A percentile compares a stretch with the other conserved stretches of the same genome.
Evolutionary conservation across 2,113 vertebrate genomes (phyloP).

Genomic region (Myrmecobius fasciatus): DNA sequence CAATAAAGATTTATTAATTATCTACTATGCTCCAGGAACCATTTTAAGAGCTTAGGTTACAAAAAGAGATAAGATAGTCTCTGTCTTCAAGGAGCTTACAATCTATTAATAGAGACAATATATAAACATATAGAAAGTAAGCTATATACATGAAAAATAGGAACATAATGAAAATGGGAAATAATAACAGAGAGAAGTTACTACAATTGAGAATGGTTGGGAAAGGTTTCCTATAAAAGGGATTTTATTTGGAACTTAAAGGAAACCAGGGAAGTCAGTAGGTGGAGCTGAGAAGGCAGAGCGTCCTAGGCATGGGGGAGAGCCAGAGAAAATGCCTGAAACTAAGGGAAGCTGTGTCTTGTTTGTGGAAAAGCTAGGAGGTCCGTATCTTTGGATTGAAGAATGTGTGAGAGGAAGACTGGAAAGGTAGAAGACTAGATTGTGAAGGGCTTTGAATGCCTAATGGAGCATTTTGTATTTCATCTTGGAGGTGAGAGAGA

Average conservation of each 20-base stretch:
- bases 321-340: background rate
- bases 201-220: background rate
- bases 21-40: too few species aligned
- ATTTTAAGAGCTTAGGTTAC: too few species aligned
- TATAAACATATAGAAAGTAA: too few species aligned
- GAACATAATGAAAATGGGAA: too few species aligned
- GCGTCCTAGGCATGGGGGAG: background rate
- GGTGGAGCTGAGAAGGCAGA: background rate
- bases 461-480: background rate
- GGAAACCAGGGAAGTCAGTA: background rate
- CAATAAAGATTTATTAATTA: too few species aligned
- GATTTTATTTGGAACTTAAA: background rate
- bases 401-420: background rate
- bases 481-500: background rate
- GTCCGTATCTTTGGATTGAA: too few species aligned
- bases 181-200: too few species aligned
- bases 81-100: too few species aligned
- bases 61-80: too few species aligned
- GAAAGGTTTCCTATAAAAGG: background rate
- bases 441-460: background rate
- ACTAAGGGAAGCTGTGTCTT: background rate
- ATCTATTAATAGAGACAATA: too few species aligned
- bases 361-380: too few species aligned
- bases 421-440: background rate
- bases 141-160: too few species aligned